Evolutionary conservation across 2,113 vertebrate genomes (phyloP), one percentile per base, ranked within the genome.

Genomic region (Epinephelus fuscoguttatus): DNA sequence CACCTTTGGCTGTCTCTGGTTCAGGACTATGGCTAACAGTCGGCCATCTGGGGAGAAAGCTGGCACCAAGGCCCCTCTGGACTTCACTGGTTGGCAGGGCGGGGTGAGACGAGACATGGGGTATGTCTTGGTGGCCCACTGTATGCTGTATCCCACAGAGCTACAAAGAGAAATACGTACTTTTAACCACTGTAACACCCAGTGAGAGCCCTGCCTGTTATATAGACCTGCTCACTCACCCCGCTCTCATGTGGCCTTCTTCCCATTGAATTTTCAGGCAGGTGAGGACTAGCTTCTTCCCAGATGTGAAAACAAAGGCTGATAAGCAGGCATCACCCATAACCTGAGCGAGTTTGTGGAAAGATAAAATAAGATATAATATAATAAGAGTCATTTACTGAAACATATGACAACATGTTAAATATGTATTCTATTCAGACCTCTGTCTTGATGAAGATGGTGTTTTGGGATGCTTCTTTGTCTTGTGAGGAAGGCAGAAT

Each of bases 1-100:
- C 75, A 99, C 98, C 96, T 96, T 95, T 63, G 97, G 97, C 84
- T 97, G 94, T 72, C 75, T 97, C 90, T 99, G 98, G 91, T 99
- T 99, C 72, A 99, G 75, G 75, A 95, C 91, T 2, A 99, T 71
- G 57, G 98, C 97, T 84, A 99, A 90, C 0, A 96, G 78, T 66
- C 93, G 93, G 6, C 97, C 97, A 78, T 99, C 97, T 66, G 95
- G 95, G 62, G 98, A 97, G 92, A 98, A 96, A 0, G 95, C 93
- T 59, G 96, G 84, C 1, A 98, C 82, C 21, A 99, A 92, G 57
- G 97, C 96, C 86, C 98, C 98, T 93, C 96, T 96, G 79, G 97
- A 98, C 84, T 97, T 99, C 0, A 99, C 82, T 37, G 96, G 77
- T 4, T 89, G 92, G 92, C 98, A 99, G 0, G 66, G 91, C 69